Evolutionary conservation across 2,113 vertebrate species (phyloP).

Genomic region (Numenius arquata): DNA sequence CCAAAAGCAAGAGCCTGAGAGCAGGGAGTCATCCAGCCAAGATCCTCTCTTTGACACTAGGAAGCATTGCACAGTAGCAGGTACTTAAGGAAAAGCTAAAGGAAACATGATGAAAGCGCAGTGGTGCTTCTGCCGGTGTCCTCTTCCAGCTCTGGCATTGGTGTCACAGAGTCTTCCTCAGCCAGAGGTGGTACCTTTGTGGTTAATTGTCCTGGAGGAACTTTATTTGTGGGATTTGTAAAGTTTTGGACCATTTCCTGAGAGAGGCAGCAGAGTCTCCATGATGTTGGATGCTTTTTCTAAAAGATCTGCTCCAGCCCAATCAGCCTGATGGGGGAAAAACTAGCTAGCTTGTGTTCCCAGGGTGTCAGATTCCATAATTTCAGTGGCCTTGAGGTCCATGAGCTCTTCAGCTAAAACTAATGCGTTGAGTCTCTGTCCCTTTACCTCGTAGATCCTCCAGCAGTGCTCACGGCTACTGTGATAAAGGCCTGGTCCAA

Average conservation of each 20-base stretch:
- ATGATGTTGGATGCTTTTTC: neutral
- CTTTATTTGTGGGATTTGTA: neutral
- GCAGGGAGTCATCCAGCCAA: neutral
- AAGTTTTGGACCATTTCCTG: neutral
- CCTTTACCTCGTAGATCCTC: neutral
- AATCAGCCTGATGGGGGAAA: neutral
- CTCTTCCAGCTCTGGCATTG: neutral
- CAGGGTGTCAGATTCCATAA: neutral
- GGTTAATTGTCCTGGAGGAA: neutral
- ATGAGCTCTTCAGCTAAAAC: neutral
- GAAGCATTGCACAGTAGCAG: neutral
- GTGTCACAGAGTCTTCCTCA: neutral
- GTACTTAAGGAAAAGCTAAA: neutral
- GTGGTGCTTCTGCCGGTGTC: neutral
- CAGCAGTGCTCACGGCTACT: neutral
- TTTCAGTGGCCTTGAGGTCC: neutral
- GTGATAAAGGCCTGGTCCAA: neutral
- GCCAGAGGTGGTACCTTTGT: neutral
- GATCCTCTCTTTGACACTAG: neutral
- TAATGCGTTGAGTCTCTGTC: accelerated
- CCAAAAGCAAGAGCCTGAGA: neutral
- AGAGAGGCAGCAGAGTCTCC: neutral
- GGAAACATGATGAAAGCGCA: neutral
- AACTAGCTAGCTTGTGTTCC: neutral
- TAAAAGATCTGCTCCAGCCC: neutral